Conservation (phyloP, 2,888 invertebrate genomes). For the Xiphydria camelus region DNA sequence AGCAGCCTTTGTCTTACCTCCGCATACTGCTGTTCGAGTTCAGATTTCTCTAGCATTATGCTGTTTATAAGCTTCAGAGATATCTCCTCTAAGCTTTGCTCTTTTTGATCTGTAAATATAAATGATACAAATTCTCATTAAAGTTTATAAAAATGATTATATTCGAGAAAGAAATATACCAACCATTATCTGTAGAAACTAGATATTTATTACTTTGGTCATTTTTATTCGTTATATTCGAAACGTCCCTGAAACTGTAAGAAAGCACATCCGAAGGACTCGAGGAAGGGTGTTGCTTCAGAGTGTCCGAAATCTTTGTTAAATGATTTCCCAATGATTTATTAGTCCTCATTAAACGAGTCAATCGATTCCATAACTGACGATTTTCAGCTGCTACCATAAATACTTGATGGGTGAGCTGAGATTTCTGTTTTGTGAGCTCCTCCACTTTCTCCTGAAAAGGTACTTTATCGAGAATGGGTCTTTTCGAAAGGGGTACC, state of each 20-base stretch:
- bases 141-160: not conserved
- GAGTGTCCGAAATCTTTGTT: constrained; percentile 60
- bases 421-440: constrained; percentile 74
- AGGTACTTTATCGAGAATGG: constrained; percentile 55
- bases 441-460: constrained; percentile 70
- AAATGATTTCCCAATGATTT: constrained; percentile 61
- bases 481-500: too few species aligned
- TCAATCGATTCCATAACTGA: constrained; percentile 76
- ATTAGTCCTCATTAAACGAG: constrained; percentile 66
- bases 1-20: constrained; percentile 40
- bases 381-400: constrained; percentile 84
- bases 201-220: constrained; percentile 26
- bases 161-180: constrained; percentile 8
- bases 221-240: constrained; percentile 22
- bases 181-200: constrained; percentile 31
- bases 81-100: constrained; percentile 75
- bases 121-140: not conserved
- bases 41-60: constrained; percentile 70
- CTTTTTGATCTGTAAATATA: constrained; percentile 33
- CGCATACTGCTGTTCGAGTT: constrained; percentile 70
- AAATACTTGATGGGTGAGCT: constrained; percentile 74
- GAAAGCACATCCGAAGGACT: constrained; percentile 40
- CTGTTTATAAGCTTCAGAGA: constrained; percentile 72
- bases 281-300: constrained; percentile 56
- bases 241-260: constrained; percentile 36